Base-by-base conservation (phyloP, 2,113 vertebrate genomes). In the Ammodytes marinus region DNA sequence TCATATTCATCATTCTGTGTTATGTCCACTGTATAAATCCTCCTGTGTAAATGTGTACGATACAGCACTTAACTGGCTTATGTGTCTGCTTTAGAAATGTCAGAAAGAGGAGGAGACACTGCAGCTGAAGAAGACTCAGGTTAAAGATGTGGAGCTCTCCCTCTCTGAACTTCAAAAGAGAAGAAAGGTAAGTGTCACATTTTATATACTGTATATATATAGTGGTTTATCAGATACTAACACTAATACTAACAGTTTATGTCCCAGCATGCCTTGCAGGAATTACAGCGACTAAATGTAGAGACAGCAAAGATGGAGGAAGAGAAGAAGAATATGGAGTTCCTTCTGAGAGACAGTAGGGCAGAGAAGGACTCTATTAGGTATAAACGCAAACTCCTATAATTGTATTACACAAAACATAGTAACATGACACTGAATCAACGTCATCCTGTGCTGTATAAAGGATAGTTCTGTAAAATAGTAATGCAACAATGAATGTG, bases 31-130 rank as follows among this genome's bases (percentile, higher is more conserved):
- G 54, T 49, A 17, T 60, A 40, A 19, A 61, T 71, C n/a, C 27
- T 4, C 6, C 35, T 71, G 17, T 50, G 11, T 17, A 6, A 6
- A 35, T 19, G 12, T 68, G 13, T 42, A 13, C 59, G 46, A 64
- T 14, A 42, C 19, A 7, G 52, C 49, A 49, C 60, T 52, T 13
- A 42, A 13, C 14, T 67, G 15, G 8, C 66, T 66, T 76, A 50
- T 84, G 63, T 68, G 43, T 88, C 58, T 85, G 68, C 7, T 83
- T 75, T 60, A 93, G 89, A 80, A 83, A 73, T 88, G 87, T 74
- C 86, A 84, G 46, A 79, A 89, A 68, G 92, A 91, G 59, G 91
- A 95, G 17, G 77, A 85, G 67, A 80, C 39, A 1, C 74, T 92
- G 8, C 66, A 58, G 61, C 14, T 89, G 72, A 92, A 85, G 86